Base-by-base conservation (phyloP, 2,888 invertebrate genomes). In the Plebejus argus region DNA sequence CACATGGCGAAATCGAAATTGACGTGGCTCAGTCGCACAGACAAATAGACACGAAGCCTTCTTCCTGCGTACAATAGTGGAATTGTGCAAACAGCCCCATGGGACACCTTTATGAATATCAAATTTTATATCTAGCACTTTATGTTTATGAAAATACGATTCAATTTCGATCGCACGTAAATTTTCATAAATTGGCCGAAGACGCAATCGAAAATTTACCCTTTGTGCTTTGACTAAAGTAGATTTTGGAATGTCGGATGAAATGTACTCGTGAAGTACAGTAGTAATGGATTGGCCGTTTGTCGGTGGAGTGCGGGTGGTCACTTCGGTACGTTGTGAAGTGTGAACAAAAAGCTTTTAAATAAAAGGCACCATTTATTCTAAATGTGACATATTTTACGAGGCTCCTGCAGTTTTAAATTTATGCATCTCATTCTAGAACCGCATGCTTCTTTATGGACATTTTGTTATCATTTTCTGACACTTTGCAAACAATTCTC, bases 211-310 rank as follows among this genome's bases (percentile, higher is more conserved):
- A 66, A 66, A 66, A 28, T 12, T 28, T 4, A 66, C 66, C 28
- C 18, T 66, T 18, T 33, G 18, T 66, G 23, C 12, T 33, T 28
- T 15, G 2, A 1, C 58, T 49, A 78, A 75, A 77, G 79, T 80
- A 33, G 3, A 23, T 49, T 78, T 77, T 78, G 18, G 70, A 0
- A 56, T 75, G 74, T 70, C 1, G 10, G 7, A 23, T 56, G 18
- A 71, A 72, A 71, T 77, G 70, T 58, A 71, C 10, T 70, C 56
- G 56, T 72, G 33, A 53, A 80, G 81, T 81, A 79, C 81, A 81
- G 78, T 78, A 81, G 83, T 83, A 83, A 83, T 83, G 83, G 83
- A 83, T 83, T 83, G 83, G 81, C 78, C 81, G 83, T 82, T 82
- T 82, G 81, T 81, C 79, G 82, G 78, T 72, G 76, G 81, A 82